A percentile compares a stretch with the other conserved stretches of the same genome.
Evolutionary conservation across 2,888 invertebrate genomes (phyloP).

Genomic region (Daptonema setosum): DNA sequence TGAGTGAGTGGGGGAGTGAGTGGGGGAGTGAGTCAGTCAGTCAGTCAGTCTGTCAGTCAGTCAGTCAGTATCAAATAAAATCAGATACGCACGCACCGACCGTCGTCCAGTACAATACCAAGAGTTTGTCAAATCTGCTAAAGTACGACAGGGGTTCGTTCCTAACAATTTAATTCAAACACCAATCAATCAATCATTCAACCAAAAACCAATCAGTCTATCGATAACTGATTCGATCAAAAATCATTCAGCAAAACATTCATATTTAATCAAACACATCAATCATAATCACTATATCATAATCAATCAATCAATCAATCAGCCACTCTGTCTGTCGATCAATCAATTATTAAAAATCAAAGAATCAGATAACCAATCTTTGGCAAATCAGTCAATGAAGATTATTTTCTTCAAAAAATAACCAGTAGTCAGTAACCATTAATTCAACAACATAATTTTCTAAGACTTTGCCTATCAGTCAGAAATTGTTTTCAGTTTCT

Average conservation of each 20-base stretch:
- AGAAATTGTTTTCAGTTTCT: conserved; percentile 40
- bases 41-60: too few relatives aligned
- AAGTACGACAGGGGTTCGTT: conserved; percentile 12
- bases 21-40: too few relatives aligned
- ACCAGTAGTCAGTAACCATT: neutral
- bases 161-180: neutral
- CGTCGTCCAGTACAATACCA: conserved; percentile 63
- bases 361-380: neutral
- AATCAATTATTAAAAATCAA: neutral
- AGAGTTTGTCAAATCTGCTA: conserved; percentile 43
- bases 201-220: neutral
- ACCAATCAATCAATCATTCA: neutral
- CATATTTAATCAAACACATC: too few relatives aligned
- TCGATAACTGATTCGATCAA: too few relatives aligned
- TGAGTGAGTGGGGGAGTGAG: too few relatives aligned
- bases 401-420: neutral
- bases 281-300: too few relatives aligned
- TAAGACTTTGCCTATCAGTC: neutral
- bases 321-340: neutral
- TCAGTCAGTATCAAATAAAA: too few relatives aligned
- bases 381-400: neutral
- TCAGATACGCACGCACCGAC: conserved; percentile 35
- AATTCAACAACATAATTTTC: neutral
- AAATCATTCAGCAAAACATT: too few relatives aligned
- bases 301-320: too few relatives aligned